Evolutionary conservation across 2,888 invertebrate species (phyloP).

Genomic region (Punctoribates punctum): DNA sequence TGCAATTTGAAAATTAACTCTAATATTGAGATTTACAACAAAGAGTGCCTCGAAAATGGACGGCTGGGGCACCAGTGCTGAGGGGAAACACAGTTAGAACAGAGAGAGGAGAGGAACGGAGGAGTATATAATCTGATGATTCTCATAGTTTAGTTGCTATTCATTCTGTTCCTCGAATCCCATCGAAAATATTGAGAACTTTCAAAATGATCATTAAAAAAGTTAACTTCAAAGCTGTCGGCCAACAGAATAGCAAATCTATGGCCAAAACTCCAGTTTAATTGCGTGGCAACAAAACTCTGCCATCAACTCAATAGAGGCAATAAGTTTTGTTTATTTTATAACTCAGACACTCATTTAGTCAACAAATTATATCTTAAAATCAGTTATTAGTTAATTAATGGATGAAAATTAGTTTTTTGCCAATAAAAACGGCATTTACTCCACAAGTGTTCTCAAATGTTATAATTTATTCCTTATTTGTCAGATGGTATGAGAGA

Average conservation of each 20-base stretch:
- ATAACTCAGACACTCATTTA: background rate
- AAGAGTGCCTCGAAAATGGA: background rate
- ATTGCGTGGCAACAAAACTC: constrained; percentile 7
- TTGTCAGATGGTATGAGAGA: background rate
- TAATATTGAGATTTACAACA: background rate
- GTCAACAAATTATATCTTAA: background rate
- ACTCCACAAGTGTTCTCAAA: constrained; percentile 8
- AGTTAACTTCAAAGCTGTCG: background rate
- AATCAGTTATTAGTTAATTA: background rate
- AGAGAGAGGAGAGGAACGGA: background rate
- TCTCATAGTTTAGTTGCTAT: background rate
- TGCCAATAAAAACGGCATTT: background rate
- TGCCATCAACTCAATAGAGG: background rate
- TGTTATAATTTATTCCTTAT: constrained; percentile 1
- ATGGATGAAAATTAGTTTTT: background rate
- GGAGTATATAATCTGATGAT: background rate
- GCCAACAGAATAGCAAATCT: too few species aligned
- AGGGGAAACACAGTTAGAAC: background rate
- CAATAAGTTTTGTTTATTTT: background rate
- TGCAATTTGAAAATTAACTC: constrained; percentile 1
- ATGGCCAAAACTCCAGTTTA: background rate
- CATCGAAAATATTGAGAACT: constrained; percentile 13
- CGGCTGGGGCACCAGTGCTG: background rate
- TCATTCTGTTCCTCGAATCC: background rate
- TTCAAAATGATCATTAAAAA: constrained; percentile 12